Evolutionary conservation across 2,797 vertebrate genomes (phyloP).

Genomic region (Dryobates pubescens): DNA sequence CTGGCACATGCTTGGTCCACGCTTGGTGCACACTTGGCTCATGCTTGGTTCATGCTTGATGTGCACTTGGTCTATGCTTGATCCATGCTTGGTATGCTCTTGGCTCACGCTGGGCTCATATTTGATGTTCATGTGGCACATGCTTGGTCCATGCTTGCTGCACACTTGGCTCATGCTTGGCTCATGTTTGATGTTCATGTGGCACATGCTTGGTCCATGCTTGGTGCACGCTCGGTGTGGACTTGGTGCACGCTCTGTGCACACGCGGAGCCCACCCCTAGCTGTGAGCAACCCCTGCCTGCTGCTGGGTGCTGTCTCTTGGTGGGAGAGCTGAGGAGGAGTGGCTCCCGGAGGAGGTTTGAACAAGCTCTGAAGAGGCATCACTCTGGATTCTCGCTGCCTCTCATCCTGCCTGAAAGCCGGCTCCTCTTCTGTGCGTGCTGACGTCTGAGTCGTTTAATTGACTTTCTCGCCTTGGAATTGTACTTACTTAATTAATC

Average conservation of each 20-base stretch:
- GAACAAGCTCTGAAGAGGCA: neutral
- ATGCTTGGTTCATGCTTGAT: accelerated
- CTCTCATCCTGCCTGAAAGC: constrained; percentile 57
- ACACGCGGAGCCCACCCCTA: neutral
- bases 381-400: neutral
- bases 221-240: too few species aligned
- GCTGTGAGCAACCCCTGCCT: accelerated
- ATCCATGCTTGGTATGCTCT: too few species aligned
- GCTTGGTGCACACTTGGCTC: accelerated
- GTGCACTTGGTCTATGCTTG: neutral
- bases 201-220: accelerated
- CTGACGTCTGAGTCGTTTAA: constrained; percentile 44
- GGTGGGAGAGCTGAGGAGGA: accelerated
- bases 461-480: constrained; percentile 60
- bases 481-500: constrained; percentile 70
- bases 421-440: constrained; percentile 43
- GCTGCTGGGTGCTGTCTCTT: neutral
- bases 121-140: too few species aligned
- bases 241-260: accelerated
- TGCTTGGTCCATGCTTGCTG: neutral
- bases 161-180: accelerated
- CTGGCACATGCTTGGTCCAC: accelerated
- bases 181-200: too few species aligned
- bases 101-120: neutral
- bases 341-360: neutral